Base-by-base conservation (phyloP, 1,140 invertebrate genomes). In the Cheumatopsyche charites region DNA sequence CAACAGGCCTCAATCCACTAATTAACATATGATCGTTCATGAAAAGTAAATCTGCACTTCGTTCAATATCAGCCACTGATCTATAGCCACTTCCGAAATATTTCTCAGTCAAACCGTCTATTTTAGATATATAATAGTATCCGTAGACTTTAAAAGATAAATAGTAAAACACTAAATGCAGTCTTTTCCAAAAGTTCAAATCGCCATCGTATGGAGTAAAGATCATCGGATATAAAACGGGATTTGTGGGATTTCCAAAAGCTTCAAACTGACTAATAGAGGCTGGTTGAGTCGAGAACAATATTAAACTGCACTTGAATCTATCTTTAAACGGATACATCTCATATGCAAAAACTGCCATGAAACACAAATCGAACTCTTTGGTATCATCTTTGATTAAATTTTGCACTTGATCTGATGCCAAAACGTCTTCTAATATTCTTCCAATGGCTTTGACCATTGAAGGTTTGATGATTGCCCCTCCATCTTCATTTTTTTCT, bases 11-110 rank as follows among this genome's bases (percentile, higher is more conserved):
- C 79, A 36, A 79, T 78, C 52, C n/a, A n/a, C 81, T 77, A 75
- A 85, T 80, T 19, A 82, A 76, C 1, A 82, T 81, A 80, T 87
- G 81, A 9, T 77, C 77, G 75, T 85, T 86, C 1, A 84, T 67
- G 69, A 90, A 83, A n/a, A 88, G 47, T 78, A 90, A 77, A 67
- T 83, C 83, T 0, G 84, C 78, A 77, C 85, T 85, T 52, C 78
- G 79, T 41, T 80, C 78, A 62, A 80, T 66, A 26, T 79, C 72
- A 5, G 62, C 17, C 1, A 78, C 29, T 9, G 75, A 66, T 36
- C 77, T 77, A 4, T 72, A 49, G 73, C 79, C 71, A 23, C 72
- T 12, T 23, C 79, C 79, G 70, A 80, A 80, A 55, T 78, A 65
- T 58, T 76, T 75, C 47, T 76, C 77, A 1, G 78, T 63, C 45